Base-by-base conservation (phyloP, 2,888 invertebrate species). In the Euplexia lucipara region DNA sequence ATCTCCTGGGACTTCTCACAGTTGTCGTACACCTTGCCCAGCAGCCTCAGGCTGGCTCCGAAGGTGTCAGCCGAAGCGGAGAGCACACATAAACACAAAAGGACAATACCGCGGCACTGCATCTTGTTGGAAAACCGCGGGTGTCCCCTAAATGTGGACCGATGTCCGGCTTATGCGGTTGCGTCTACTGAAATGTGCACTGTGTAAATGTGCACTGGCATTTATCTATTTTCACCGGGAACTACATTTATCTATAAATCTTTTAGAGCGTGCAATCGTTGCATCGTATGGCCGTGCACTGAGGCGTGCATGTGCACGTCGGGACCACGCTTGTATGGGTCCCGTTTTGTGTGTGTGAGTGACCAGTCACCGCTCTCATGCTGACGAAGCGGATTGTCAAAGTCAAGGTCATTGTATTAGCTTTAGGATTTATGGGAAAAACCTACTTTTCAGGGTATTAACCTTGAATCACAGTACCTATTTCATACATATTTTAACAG, bases 1-100 rank as follows among this genome's bases (percentile, higher is more conserved):
- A 97, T 93, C 83, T 97, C 96, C 71, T 96, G 95, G 48, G 96
- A 96, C 70, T 94, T 92, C 77, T 96, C 96, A 87, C 97, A 97
- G 85, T 96, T 96, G 77, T 96, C 93, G 84, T 96, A 96, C 79
- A 96, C 93, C 89, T 94, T 95, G 79, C 95, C 91, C 45, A 96
- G 83, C 51, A 96, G 88, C 86, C 95, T 95, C 76, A 95, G 85
- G 66, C 95, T 95, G 64, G 90, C 90, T 74, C 90, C 91, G 65
- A 95, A 88, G 78, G 92, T 89, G 81, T 94, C 94, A 44, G 91
- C 92, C 51, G 93, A 90, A 59, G 89, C 87, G 37, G 91, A 88
- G 68, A 90, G 79, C 72, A 90, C 90, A 81, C 79, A 81, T 84
- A 94, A 88, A 87, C 92, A 93, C 85, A 90, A 83, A 83, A 95